Conservation (phyloP, 2,797 vertebrate genomes). For the Chaunax sp. region DNA sequence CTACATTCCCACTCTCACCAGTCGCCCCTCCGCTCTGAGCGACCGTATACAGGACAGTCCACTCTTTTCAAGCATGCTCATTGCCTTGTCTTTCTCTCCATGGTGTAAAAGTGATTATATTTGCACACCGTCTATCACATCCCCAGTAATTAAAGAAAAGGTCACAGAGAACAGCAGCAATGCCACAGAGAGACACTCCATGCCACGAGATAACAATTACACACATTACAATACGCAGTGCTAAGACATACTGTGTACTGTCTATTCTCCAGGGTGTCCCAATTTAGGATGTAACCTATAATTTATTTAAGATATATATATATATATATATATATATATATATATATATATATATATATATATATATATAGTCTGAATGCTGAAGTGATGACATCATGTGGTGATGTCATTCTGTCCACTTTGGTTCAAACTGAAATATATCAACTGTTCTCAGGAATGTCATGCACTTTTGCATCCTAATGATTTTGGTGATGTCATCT, state of each 20-base stretch:
- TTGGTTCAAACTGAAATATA: not conserved
- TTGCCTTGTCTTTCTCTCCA: conserved; percentile 13
- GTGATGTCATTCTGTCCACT: no score
- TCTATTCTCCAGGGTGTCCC: not conserved
- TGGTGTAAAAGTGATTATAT: conserved; percentile 26
- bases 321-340: no score
- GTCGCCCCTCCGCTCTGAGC: not conserved
- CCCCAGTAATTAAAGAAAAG: conserved; percentile 71
- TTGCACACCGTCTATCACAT: conserved; percentile 43
- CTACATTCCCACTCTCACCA: no score
- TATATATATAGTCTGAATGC: no score
- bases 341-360: no score
- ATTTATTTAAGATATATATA: no score
- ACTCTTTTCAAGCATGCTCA: conserved; percentile 3
- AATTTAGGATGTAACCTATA: conserved; percentile 22
- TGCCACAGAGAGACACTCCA: conserved; percentile 20
- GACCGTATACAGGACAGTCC: conserved; percentile 1
- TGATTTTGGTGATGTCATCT: no score
- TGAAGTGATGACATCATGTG: no score
- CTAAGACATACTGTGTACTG: not conserved
- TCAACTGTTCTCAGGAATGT: no score
- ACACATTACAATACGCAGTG: conserved; percentile 1
- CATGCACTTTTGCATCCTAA: no score
- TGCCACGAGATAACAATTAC: conserved; percentile 4
- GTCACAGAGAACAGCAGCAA: conserved; percentile 45